Conservation (phyloP, 2,113 vertebrate species). For the Mungos mungo region DNA sequence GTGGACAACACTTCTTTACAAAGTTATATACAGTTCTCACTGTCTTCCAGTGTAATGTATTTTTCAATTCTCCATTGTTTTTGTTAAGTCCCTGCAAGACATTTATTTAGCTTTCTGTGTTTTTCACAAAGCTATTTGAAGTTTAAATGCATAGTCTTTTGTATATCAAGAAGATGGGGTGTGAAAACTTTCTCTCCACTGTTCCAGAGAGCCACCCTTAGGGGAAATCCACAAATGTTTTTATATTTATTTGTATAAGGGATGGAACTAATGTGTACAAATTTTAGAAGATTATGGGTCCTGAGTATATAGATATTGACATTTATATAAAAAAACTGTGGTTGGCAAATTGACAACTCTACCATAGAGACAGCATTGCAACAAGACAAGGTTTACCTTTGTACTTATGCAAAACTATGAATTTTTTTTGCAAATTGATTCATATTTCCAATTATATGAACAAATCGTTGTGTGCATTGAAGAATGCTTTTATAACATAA, state of each 20-base stretch:
- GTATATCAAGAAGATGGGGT: not conserved
- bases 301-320: not conserved
- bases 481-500: not conserved
- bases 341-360: not conserved
- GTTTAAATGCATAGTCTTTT: not conserved
- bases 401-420: not conserved
- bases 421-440: not conserved
- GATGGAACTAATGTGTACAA: not conserved
- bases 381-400: not conserved
- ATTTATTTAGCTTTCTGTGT: not conserved
- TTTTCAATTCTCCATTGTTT: slow-evolving; percentile 11
- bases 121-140: slow-evolving; percentile 9
- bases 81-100: not conserved
- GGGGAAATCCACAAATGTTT: not conserved
- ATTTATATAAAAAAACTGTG: not conserved
- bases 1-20: not conserved
- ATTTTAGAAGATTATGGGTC: not conserved
- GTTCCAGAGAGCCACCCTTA: not conserved
- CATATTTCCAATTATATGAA: not conserved
- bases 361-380: not conserved
- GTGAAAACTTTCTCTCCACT: not conserved
- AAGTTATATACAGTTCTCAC: slow-evolving; percentile 14
- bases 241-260: not conserved
- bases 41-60: not conserved
- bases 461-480: not conserved